A percentile compares a stretch with the other conserved stretches of the same genome.
These are phyloP conservation scores for Clarias batrachus DNA, from an alignment of 2,113 vertebrate genomes.

Conservation along the genomic window DNA sequence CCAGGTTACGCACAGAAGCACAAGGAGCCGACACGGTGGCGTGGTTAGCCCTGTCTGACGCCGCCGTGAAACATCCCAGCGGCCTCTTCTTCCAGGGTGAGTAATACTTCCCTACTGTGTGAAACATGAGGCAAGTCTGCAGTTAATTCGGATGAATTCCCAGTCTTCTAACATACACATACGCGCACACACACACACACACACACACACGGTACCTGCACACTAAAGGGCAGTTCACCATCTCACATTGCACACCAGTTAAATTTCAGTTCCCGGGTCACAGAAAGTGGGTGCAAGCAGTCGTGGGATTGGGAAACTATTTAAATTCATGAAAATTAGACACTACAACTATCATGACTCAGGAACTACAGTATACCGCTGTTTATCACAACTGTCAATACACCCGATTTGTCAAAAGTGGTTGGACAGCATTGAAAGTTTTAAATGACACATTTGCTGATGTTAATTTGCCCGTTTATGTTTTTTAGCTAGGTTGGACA, in stretches of 20 bases:
- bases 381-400: neutral
- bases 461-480: neutral
- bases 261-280: neutral
- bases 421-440: neutral
- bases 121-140: neutral
- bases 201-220: neutral
- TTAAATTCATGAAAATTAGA: neutral
- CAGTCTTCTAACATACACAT: neutral
- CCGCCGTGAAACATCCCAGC: conserved; percentile 63
- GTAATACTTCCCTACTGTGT: neutral
- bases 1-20: conserved; percentile 71
- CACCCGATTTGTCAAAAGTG: neutral
- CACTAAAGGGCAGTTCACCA: neutral
- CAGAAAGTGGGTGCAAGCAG: neutral
- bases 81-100: conserved; percentile 82
- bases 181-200: neutral
- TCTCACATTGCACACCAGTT: neutral
- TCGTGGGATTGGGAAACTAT: neutral
- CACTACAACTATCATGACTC: neutral
- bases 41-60: conserved; percentile 71
- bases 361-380: neutral
- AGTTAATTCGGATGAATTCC: neutral
- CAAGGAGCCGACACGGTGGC: conserved; percentile 78
- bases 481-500: neutral
- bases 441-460: neutral